Conservation (phyloP, 2,113 vertebrate genomes). For the Synchiropus splendidus region DNA sequence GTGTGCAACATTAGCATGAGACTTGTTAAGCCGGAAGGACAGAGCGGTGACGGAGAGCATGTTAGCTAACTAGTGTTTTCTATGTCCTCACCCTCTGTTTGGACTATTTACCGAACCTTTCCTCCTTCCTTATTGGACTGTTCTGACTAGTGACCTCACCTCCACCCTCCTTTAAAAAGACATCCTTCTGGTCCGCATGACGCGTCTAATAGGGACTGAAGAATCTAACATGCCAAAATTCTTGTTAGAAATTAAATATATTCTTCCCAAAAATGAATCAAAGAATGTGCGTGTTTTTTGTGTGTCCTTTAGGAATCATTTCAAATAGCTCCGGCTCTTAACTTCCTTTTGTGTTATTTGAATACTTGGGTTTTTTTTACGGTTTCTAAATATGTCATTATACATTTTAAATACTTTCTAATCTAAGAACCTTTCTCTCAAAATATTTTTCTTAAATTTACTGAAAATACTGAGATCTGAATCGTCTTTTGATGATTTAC, state of each 20-base stretch:
- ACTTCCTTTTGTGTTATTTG: neutral
- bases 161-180: slow-evolving; percentile 13
- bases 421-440: neutral
- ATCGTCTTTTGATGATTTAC: no score
- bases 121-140: slow-evolving; percentile 20
- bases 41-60: slow-evolving; percentile 39
- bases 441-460: neutral
- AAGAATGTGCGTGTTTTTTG: no score
- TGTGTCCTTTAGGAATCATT: no score
- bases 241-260: no score
- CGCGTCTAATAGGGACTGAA: slow-evolving; percentile 27
- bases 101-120: neutral
- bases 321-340: no score
- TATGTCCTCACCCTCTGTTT: neutral
- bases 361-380: neutral
- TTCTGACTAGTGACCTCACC: slow-evolving; percentile 26
- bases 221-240: slow-evolving; percentile 6
- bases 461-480: no score
- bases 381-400: neutral
- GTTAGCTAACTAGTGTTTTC: slow-evolving; percentile 38
- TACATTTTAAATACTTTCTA: neutral
- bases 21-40: slow-evolving; percentile 1
- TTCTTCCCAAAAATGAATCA: no score
- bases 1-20: slow-evolving; percentile 32
- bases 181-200: slow-evolving; percentile 35